Evolutionary conservation across 2,888 invertebrate genomes (phyloP).

Genomic region (Ligdia adustata): DNA sequence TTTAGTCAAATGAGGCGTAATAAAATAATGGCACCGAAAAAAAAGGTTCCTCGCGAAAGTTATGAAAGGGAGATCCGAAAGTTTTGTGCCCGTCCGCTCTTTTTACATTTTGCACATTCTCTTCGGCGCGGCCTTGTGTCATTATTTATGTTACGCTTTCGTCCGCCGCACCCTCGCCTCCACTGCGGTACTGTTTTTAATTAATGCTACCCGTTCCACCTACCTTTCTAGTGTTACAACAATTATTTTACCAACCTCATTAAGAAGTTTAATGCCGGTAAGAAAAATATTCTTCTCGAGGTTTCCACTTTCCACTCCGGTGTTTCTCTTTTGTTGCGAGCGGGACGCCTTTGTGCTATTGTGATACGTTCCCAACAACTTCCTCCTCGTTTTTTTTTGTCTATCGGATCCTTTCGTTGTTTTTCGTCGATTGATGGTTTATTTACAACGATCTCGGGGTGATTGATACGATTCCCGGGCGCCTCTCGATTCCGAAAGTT

Average conservation of each 20-base stretch:
- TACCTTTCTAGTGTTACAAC: conserved; percentile 79
- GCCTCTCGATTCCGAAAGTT: conserved; percentile 27
- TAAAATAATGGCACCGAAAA: conserved; percentile 77
- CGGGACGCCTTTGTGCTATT: conserved; percentile 59
- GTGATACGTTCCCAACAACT: conserved; percentile 57
- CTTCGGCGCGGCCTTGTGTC: conserved; percentile 64
- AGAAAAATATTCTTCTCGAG: conserved; percentile 68
- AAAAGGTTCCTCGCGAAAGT: conserved; percentile 77
- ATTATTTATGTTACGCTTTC: conserved; percentile 77
- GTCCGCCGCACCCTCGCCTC: conserved; percentile 67
- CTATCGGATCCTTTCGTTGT: conserved; percentile 54
- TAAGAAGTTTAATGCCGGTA: conserved; percentile 71
- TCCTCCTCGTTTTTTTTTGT: conserved; percentile 56
- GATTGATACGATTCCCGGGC: conserved; percentile 52
- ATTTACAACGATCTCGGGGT: conserved; percentile 52
- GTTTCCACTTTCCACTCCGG: conserved; percentile 55
- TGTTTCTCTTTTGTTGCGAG: conserved; percentile 47
- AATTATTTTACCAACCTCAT: conserved; percentile 79
- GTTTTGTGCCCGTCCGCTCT: conserved; percentile 66
- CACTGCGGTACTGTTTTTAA: conserved; percentile 72
- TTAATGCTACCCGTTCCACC: conserved; percentile 71
- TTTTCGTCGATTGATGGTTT: conserved; percentile 56
- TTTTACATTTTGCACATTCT: conserved; percentile 70
- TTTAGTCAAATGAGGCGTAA: conserved; percentile 80
- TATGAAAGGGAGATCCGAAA: conserved; percentile 76